Evolutionary conservation across 2,888 invertebrate species (phyloP), one percentile per base, ranked within the genome.

Genomic region (Caenorhabditis wallacei): DNA sequence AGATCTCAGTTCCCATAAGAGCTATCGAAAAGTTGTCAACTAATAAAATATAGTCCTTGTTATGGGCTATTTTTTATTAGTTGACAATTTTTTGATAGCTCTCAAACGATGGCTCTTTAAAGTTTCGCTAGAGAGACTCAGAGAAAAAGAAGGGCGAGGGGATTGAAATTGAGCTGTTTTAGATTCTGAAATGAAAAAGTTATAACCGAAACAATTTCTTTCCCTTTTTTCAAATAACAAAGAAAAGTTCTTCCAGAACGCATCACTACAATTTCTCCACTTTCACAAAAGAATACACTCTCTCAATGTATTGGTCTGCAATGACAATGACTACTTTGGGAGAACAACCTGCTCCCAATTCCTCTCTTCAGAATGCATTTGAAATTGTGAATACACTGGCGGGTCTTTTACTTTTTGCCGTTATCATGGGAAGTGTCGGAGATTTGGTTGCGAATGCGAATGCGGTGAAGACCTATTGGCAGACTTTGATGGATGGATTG

Each of bases 281-380:
- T 8, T 83, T 87, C 48, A 82, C 85, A 16, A 89, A 89, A 48
- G 84, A 89, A 48, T 89, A 89, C 74, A 80, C 85, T 0, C 71
- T 88, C 4, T 84, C 86, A 0, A 85, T 89, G 82, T 89, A 89
- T 54, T 89, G 89, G 89, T 87, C 87, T 1, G 85, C 88, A 3
- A 75, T 89, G 82, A 89, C 89, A 1, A 87, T 89, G 81, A 88
- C 89, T 1, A 89, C 89, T 13, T 64, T 89, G 1, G 89, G 89
- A 46, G 89, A 89, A 61, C 89, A 89, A 85, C 89, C 88, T 1
- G 81, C 87, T 37, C 88, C 87, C 8, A 84, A 88, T 48, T 76
- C 85, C 2, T 79, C 85, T 0, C 56, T 80, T 24, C 87, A 88
- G 53, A 86, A 84, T 43, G 48, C 80, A 0, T 87, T 88, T 53